phyloP scores from a whole-genome alignment of 64 coral and sea anemone species.

The Actinia tenebrosa region DNA sequence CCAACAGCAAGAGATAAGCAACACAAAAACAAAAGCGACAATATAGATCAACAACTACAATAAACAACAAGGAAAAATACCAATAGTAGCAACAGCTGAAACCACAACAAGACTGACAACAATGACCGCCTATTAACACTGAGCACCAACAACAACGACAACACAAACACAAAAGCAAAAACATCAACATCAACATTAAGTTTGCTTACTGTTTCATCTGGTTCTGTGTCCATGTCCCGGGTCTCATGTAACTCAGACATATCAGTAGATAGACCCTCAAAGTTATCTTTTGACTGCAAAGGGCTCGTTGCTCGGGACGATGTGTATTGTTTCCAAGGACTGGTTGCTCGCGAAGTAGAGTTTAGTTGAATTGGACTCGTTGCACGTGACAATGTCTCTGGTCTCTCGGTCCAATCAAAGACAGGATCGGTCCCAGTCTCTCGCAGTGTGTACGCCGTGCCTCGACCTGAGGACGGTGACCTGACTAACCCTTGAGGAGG shows the following conservation, averaged over 20 bases:
- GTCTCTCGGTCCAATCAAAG: conserved; percentile 12
- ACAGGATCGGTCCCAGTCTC: conserved; percentile 16
- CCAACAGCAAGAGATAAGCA: no score
- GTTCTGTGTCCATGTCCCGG: background rate
- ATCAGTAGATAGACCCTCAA: background rate
- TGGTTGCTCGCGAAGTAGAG: background rate
- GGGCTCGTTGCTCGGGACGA: background rate
- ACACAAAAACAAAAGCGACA: no score
- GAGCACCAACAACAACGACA: no score
- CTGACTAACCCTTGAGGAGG: background rate
- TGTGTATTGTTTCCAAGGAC: background rate
- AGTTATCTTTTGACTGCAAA: background rate
- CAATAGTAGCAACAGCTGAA: no score
- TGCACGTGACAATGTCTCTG: background rate
- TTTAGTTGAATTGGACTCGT: background rate
- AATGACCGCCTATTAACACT: no score
- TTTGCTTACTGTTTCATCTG: background rate
- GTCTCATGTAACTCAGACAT: background rate
- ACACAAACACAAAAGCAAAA: background rate
- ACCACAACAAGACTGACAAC: no score
- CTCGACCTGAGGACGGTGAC: conserved; percentile 7
- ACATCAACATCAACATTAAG: background rate
- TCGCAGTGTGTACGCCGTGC: background rate
- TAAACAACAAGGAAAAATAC: no score
- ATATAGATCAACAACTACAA: no score